Evolutionary conservation across 2,888 invertebrate genomes (phyloP), one percentile per base, ranked within the genome.

Genomic region (Hirtodrosophila alboralis): DNA sequence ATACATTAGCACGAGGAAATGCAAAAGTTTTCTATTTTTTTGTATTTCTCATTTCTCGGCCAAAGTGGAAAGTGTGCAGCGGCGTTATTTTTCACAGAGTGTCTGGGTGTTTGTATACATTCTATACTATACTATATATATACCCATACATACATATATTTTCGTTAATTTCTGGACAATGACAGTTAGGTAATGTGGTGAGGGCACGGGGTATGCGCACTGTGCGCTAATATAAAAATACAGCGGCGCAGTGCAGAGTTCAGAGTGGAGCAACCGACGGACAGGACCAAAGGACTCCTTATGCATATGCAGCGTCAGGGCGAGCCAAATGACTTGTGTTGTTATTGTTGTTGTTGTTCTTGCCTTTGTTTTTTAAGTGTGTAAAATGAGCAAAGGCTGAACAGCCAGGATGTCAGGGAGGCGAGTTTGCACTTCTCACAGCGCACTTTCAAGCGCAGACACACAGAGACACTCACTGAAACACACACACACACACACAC

Each of bases 1-100:
- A 89, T 88, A 89, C 87, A 89, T 89, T 90, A 89, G 88, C 86
- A 86, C 86, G 85, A 88, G 85, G 83, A 88, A 87, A 85, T 81
- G 78, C 69, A 76, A 85, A 87, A 76, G 51, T 79, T 77, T 83
- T 72, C 65, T 65, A 68, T 41, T 33, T 48, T 37, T 37, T 63
- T n/a, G 31, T 44, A 14, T 37, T 57, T 44, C 41, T 45, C 38
- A 33, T 13, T 36, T 37, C 30, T 49, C 10, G 30, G 44, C n/a
- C 52, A 48, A 43, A 34, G 67, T 51, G 51, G 44, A 38, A 72
- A 66, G 52, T 38, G 67, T 54, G 66, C 51, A 45, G 59, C 34
- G 68, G 45, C 57, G 18, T 21, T 21, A 7, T 6, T 51, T 58
- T 45, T 33, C 40, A 34, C 49, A 8, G 33, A 41, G 41, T 58